These are phyloP conservation scores for Chamaea fasciata DNA, from an alignment of 2,113 vertebrate species.

Conservation along the genomic window DNA sequence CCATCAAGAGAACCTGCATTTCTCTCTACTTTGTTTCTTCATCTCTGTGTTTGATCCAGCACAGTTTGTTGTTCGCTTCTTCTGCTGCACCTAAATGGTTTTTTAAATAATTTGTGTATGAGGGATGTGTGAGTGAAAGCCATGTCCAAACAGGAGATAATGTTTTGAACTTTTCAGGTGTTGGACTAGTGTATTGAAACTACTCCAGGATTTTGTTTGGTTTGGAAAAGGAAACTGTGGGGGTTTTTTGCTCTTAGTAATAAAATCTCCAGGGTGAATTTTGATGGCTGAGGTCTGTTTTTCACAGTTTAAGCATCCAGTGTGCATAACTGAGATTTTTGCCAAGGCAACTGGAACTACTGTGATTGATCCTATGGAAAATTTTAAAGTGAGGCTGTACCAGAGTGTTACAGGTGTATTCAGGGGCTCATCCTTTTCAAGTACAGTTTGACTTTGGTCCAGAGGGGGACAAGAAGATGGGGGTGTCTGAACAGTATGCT, in stretches of 20 bases:
- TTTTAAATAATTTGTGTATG: background rate
- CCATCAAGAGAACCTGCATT: background rate
- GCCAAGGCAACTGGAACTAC: background rate
- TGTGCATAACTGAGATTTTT: background rate
- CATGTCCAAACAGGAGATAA: background rate
- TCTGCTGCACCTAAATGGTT: background rate
- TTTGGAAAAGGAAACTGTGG: background rate
- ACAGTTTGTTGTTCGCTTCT: background rate
- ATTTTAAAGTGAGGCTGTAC: background rate
- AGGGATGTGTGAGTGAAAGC: background rate
- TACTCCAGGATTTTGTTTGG: conserved; percentile 2
- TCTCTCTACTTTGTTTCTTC: background rate
- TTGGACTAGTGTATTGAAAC: background rate
- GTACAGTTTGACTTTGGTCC: background rate
- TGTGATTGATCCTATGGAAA: background rate
- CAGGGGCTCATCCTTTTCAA: background rate
- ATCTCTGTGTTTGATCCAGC: background rate
- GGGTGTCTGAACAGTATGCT: background rate
- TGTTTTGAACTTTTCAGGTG: conserved; percentile 1
- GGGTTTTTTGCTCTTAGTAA: background rate
- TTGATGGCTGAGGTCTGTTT: background rate
- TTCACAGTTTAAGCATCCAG: background rate
- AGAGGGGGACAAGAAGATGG: background rate
- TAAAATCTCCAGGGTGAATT: background rate
- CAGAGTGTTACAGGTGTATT: background rate